These are phyloP conservation scores for Fragum sueziense DNA, from an alignment of 2,888 invertebrate species.

Conservation along the genomic window DNA sequence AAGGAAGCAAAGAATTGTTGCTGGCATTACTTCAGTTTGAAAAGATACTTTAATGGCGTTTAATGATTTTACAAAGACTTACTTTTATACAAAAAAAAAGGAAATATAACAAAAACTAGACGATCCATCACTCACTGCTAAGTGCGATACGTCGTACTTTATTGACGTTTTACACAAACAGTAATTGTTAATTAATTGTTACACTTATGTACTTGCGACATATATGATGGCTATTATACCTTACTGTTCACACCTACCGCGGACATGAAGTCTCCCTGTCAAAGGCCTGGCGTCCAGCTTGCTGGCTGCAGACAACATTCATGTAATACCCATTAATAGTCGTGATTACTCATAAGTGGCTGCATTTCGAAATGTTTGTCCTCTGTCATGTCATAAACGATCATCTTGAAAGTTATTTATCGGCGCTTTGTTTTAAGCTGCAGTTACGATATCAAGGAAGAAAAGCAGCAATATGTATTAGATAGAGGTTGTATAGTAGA, in stretches of 20 bases:
- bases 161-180: slow-evolving; percentile 51
- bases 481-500: too few species aligned
- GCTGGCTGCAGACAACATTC: slow-evolving; percentile 14
- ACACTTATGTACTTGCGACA: slow-evolving; percentile 39
- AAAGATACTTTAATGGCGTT: too few species aligned
- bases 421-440: too few species aligned
- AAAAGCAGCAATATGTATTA: too few species aligned
- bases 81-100: too few species aligned
- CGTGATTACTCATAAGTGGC: slow-evolving; percentile 7
- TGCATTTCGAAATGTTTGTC: not conserved
- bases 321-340: slow-evolving; percentile 13
- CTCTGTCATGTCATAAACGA: too few species aligned
- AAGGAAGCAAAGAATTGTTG: too few species aligned
- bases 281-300: slow-evolving; percentile 12
- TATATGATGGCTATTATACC: slow-evolving; percentile 33
- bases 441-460: too few species aligned
- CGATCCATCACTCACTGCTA: slow-evolving; percentile 8
- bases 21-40: too few species aligned
- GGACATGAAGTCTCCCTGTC: slow-evolving; percentile 9
- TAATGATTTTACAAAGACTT: too few species aligned
- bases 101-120: not conserved
- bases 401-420: too few species aligned
- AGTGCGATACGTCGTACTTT: slow-evolving; percentile 23
- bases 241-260: slow-evolving; percentile 1
- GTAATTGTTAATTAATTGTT: slow-evolving; percentile 56